phyloP scores from a whole-genome alignment of 2,888 invertebrate genomes.

The Odontocolon sp. region DNA sequence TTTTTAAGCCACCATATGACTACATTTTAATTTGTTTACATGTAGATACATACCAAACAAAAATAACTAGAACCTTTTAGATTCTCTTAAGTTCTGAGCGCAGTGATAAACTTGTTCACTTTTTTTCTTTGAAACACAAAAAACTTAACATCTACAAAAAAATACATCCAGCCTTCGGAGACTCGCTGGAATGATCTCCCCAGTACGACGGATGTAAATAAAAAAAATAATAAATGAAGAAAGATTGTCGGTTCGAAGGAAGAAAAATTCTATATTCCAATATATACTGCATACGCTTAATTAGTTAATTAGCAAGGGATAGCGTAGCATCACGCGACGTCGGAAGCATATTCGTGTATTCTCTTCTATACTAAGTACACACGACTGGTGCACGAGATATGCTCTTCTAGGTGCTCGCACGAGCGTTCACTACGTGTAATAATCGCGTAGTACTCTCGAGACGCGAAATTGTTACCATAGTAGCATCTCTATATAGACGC shows the following conservation, averaged over 20 bases:
- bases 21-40: too few relatives aligned
- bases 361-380: neutral
- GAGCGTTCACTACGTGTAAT: neutral
- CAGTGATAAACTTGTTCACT: too few relatives aligned
- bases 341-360: neutral
- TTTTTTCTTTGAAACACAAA: too few relatives aligned
- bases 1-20: too few relatives aligned
- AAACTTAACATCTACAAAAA: too few relatives aligned
- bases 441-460: constrained; percentile 8
- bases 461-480: constrained; percentile 1
- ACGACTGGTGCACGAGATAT: neutral
- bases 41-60: too few relatives aligned
- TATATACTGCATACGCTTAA: neutral
- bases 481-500: neutral
- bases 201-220: neutral
- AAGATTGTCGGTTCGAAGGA: neutral
- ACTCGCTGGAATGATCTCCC: too few relatives aligned
- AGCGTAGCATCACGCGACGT: neutral
- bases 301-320: neutral
- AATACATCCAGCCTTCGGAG: too few relatives aligned
- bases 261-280: neutral
- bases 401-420: neutral
- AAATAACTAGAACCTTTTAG: too few relatives aligned
- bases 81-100: too few relatives aligned
- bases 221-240: neutral